Evolutionary conservation across 2,797 vertebrate species (phyloP).

Genomic region (Acrocephalus scirpaceus): DNA sequence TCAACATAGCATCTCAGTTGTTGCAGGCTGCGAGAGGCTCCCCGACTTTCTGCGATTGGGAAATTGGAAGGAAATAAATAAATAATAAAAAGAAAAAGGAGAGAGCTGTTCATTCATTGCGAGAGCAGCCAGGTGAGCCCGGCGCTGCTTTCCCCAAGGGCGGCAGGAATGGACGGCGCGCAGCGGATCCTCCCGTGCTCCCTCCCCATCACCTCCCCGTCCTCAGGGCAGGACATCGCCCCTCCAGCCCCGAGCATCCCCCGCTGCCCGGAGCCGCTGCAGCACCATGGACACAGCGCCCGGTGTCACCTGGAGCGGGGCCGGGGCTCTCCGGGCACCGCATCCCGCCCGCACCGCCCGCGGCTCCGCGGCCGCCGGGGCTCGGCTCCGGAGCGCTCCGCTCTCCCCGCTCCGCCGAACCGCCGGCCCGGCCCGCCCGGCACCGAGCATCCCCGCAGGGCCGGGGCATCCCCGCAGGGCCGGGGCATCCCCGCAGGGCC

Average conservation of each 20-base stretch:
- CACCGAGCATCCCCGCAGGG: background rate
- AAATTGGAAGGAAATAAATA: background rate
- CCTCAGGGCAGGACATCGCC: background rate
- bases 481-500: too few species aligned
- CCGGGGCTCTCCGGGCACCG: background rate
- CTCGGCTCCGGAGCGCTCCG: background rate
- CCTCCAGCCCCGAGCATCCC: background rate
- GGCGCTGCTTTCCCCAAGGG: background rate
- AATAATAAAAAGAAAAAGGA: too few species aligned
- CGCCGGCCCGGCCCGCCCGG: background rate
- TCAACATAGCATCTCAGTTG: conserved; percentile 30
- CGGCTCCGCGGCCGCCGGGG: background rate
- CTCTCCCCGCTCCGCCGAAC: background rate
- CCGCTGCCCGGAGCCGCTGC: background rate
- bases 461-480: too few species aligned
- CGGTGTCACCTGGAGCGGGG: background rate
- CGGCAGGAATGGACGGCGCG: background rate
- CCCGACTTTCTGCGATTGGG: conserved; percentile 13
- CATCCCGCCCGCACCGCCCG: background rate
- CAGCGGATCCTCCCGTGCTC: background rate
- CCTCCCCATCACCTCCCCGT: background rate
- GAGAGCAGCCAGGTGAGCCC: background rate
- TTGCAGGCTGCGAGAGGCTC: conserved; percentile 33
- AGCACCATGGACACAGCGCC: conserved; percentile 56
- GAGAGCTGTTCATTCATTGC: conserved; percentile 14